Conservation (phyloP, 2,797 vertebrate species). For the Setipinna tenuifilis region DNA sequence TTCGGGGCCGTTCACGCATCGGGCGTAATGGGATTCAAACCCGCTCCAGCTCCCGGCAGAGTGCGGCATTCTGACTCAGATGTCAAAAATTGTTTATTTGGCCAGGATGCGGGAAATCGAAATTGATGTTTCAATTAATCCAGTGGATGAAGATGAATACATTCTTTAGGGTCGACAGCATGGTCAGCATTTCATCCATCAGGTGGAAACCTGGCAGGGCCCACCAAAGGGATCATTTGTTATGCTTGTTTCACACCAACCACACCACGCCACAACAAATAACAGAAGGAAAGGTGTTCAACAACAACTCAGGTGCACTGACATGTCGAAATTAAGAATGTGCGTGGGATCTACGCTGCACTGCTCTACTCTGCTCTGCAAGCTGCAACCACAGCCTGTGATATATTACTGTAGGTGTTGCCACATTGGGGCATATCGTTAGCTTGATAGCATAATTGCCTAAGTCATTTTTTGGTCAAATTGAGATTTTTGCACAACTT, state of each 20-base stretch:
- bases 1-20: not conserved
- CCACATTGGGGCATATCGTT: not conserved
- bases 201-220: conserved; percentile 1
- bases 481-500: no score
- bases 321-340: not conserved
- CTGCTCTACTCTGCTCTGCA: not conserved
- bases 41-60: not conserved
- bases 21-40: conserved; percentile 16
- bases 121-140: conserved; percentile 37
- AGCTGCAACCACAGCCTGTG: not conserved
- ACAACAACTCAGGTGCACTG: not conserved
- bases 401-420: not conserved
- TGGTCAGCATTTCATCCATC: conserved; percentile 21
- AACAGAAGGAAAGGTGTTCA: not conserved
- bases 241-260: not conserved
- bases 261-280: not conserved
- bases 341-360: not conserved
- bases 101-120: conserved; percentile 19
- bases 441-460: no score
- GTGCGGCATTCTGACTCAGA: conserved; percentile 2
- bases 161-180: not conserved
- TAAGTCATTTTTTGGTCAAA: no score
- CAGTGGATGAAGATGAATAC: conserved; percentile 26
- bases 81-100: conserved; percentile 31
- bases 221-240: not conserved